Conservation (phyloP, 2,797 vertebrate species). For the Acanthiza pusilla region DNA sequence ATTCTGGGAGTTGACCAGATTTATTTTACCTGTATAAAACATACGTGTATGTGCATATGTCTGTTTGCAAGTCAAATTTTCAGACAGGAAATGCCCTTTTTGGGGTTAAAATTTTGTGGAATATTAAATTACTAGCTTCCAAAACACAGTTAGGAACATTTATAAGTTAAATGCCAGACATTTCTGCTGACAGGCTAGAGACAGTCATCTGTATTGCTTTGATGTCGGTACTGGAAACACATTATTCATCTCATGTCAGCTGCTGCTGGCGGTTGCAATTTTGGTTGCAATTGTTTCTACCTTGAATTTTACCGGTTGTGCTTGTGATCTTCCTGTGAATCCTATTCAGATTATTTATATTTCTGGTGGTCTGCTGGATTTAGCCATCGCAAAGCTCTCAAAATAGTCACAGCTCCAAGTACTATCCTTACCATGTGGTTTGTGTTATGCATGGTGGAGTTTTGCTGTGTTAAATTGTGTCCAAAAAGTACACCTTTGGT, state of each 20-base stretch:
- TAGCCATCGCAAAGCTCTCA: slow-evolving; percentile 47
- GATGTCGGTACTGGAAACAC: slow-evolving; percentile 30
- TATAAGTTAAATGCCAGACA: background rate
- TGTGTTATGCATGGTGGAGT: slow-evolving; percentile 24
- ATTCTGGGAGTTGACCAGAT: background rate
- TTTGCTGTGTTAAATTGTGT: slow-evolving; percentile 49
- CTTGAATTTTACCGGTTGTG: slow-evolving; percentile 49
- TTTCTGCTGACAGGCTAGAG: slow-evolving; percentile 14
- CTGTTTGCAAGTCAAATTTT: background rate
- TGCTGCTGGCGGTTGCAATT: slow-evolving; percentile 19
- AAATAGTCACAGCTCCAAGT: slow-evolving; percentile 29
- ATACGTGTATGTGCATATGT: background rate
- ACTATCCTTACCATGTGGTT: slow-evolving; percentile 63
- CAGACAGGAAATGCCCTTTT: background rate
- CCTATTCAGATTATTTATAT: slow-evolving; percentile 54
- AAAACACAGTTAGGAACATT: background rate
- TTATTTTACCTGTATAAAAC: background rate
- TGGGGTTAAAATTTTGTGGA: background rate
- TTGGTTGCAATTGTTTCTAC: slow-evolving; percentile 66
- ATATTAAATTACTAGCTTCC: background rate
- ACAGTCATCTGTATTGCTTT: background rate
- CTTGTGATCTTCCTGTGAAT: slow-evolving; percentile 61
- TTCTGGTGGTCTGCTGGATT: slow-evolving; percentile 41
- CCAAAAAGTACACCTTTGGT: slow-evolving; percentile 6
- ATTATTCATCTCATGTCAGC: slow-evolving; percentile 55